Conservation (phyloP, 2,888 invertebrate species). For the Clistopyga incitator region DNA sequence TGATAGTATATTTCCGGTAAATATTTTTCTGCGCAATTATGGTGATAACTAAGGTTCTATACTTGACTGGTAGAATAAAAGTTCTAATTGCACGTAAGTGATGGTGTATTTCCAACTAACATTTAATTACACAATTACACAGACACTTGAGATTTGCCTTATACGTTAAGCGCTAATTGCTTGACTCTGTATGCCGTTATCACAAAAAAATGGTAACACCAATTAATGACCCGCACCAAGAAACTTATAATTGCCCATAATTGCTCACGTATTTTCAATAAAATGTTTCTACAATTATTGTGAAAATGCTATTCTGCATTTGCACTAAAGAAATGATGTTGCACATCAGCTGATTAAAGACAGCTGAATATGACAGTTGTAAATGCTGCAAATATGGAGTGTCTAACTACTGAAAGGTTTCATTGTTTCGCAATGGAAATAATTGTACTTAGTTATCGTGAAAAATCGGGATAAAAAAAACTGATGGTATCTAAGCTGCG, state of each 20-base stretch:
- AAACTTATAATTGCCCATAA: not conserved
- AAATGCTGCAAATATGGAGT: not conserved
- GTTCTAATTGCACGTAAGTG: no score
- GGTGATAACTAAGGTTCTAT: not conserved
- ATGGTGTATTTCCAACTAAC: not conserved
- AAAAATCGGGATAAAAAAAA: conserved; percentile 19
- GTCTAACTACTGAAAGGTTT: not conserved
- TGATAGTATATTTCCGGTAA: no score
- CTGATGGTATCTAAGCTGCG: not conserved
- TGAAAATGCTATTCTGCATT: not conserved
- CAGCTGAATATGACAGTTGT: not conserved
- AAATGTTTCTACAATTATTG: not conserved
- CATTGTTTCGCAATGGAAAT: not conserved
- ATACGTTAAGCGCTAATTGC: not conserved
- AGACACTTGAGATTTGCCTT: not conserved
- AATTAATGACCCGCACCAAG: not conserved
- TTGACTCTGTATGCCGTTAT: not conserved
- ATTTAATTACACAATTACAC: not conserved
- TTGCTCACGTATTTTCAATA: not conserved
- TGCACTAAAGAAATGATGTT: not conserved
- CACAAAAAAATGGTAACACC: not conserved
- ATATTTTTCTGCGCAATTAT: no score
- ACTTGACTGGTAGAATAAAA: not conserved
- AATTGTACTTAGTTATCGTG: not conserved
- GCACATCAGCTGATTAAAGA: not conserved